A percentile compares a stretch with the other conserved stretches of the same genome.
Conservation (phyloP, 2,113 vertebrate genomes). For the Zootoca vivipara region DNA sequence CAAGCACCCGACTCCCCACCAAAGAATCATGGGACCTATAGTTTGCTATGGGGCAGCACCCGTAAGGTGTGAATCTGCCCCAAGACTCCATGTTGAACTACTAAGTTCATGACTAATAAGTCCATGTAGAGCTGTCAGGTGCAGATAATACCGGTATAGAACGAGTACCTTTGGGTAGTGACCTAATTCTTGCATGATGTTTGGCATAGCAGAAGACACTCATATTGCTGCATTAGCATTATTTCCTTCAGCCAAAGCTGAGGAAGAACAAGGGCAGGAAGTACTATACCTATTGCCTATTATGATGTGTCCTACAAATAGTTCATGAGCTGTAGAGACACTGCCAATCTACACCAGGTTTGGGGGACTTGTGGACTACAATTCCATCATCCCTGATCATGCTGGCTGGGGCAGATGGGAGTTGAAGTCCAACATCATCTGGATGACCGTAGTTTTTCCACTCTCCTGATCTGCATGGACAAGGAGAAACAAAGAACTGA, state of each 20-base stretch:
- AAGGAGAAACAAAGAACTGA: too few species aligned
- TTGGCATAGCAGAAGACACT: neutral
- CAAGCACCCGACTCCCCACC: too few species aligned
- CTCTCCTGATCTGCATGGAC: too few species aligned
- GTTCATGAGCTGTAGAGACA: neutral
- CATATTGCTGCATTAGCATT: neutral
- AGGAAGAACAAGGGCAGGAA: neutral
- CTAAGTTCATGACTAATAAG: neutral
- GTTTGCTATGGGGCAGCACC: too few species aligned
- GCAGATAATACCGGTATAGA: neutral
- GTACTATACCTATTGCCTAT: neutral
- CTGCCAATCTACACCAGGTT: too few species aligned
- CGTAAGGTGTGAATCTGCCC: too few species aligned
- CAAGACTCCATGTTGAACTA: neutral
- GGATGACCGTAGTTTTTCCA: neutral
- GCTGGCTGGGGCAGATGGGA: neutral
- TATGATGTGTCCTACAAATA: neutral
- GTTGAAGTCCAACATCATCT: neutral
- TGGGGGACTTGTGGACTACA: neutral
- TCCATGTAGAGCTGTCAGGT: neutral
- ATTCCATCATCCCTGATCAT: neutral
- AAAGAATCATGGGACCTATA: too few species aligned
- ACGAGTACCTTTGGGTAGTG: neutral
- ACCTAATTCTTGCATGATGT: neutral
- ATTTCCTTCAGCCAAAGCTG: neutral